A percentile compares a stretch with the other conserved stretches of the same genome.
phyloP scores from a whole-genome alignment of 2,888 invertebrate species.

The Phaonia tiefii region DNA sequence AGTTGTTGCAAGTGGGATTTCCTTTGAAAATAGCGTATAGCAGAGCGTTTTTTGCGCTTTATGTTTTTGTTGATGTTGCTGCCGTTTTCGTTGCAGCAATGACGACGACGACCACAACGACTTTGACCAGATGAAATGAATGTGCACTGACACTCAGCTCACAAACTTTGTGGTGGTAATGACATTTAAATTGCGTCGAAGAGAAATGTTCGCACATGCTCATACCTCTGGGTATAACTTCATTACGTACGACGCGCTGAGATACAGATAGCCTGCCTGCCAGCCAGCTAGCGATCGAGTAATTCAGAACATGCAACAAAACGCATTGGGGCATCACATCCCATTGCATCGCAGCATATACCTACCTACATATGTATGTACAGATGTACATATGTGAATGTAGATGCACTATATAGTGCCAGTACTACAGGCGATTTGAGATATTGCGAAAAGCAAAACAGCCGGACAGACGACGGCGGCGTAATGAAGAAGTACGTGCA shows the following conservation, averaged over 20 bases:
- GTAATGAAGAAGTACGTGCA: conserved; percentile 61
- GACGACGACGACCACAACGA: conserved; percentile 18
- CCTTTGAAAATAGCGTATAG: conserved; percentile 45
- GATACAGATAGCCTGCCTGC: too few relatives aligned
- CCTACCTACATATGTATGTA: too few relatives aligned
- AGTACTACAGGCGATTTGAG: too few relatives aligned
- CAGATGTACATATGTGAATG: too few relatives aligned
- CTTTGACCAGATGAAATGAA: conserved; percentile 40
- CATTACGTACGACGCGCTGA: background rate
- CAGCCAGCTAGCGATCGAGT: too few relatives aligned
- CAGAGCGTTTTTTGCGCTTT: conserved; percentile 29
- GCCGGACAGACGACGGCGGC: conserved; percentile 1
- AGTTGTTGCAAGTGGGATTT: conserved; percentile 59
- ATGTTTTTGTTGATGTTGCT: conserved; percentile 24
- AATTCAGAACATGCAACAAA: too few relatives aligned
- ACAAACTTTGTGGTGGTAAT: conserved; percentile 71
- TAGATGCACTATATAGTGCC: too few relatives aligned
- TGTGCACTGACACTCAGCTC: conserved; percentile 56
- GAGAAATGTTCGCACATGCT: conserved; percentile 65
- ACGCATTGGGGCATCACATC: conserved; percentile 17
- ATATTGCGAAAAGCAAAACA: conserved; percentile 3
- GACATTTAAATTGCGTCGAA: conserved; percentile 72
- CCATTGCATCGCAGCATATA: too few relatives aligned
- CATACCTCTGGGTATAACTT: conserved; percentile 27
- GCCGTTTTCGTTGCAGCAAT: conserved; percentile 18